Evolutionary conservation across 1,140 invertebrate genomes (phyloP), one percentile per base, ranked within the genome.

Genomic region (Melitaea cinxia): DNA sequence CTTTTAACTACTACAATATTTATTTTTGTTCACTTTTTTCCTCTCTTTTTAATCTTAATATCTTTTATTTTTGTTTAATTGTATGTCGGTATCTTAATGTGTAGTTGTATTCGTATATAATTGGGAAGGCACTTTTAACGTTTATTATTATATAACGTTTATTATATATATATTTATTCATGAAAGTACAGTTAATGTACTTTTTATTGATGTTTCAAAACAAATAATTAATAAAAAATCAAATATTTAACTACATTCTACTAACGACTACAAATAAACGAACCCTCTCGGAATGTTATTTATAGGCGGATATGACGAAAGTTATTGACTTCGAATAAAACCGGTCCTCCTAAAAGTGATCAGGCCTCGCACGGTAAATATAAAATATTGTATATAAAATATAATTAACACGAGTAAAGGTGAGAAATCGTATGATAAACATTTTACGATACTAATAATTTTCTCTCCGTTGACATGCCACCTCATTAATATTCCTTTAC

Each of bases 371-470:
- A 47, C 21, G 6, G 35, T 47, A 47, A 47, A 47, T 23, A 23
- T 47, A 47, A 47, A 24, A 47, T 47, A 47, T 23, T 21, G 6
- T 37, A 56, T n/a, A 56, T 49, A 47, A 49, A 53, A 65, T 26
- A 59, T 30, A 42, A 54, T 42, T 30, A 59, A 58, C 49, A 19
- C 54, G 28, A 24, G n/a, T 14, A 53, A 60, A 65, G 64, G 56
- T 55, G 57, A 60, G 64, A 66, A 60, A 26, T 55, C 37, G 23
- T 24, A 21, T 55, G 50, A 60, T 66, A 55, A 66, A 60, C 64
- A 60, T 60, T 66, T 66, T 66, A 60, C 53, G 33, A 23, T 50
- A 10, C 10, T 57, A 66, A 66, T 66, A 66, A 60, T 55, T 60
- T 56, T 54, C 28, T 66, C 14, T 60, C 52, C 64, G 50, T 66